Conservation (phyloP, 2,888 invertebrate genomes). For the Labia minor region DNA sequence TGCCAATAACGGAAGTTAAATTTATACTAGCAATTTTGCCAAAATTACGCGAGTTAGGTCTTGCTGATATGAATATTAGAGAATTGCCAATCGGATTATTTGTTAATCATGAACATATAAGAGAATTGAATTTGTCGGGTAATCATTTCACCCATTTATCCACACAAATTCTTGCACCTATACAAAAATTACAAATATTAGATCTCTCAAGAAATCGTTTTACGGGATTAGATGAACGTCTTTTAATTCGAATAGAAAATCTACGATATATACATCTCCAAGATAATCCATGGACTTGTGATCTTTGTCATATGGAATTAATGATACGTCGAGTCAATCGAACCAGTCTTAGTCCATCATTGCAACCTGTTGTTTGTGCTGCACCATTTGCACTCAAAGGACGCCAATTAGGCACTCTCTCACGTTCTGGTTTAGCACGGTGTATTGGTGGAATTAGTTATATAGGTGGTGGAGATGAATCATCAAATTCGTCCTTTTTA, state of each 20-base stretch:
- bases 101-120: slow-evolving; percentile 47
- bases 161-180: slow-evolving; percentile 44
- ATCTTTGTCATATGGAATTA: slow-evolving; percentile 49
- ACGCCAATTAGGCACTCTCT: slow-evolving; percentile 34
- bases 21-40: slow-evolving; percentile 43
- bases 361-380: slow-evolving; percentile 47
- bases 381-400: slow-evolving; percentile 47
- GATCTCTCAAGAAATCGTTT: slow-evolving; percentile 66
- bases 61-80: slow-evolving; percentile 48
- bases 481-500: slow-evolving; percentile 29
- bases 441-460: slow-evolving; percentile 41
- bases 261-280: slow-evolving; percentile 44
- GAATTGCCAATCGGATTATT: slow-evolving; percentile 48
- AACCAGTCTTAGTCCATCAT: slow-evolving; percentile 40
- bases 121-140: slow-evolving; percentile 59
- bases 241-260: slow-evolving; percentile 47
- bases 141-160: slow-evolving; percentile 54
- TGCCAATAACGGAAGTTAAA: slow-evolving; percentile 45
- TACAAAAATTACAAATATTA: slow-evolving; percentile 47
- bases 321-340: slow-evolving; percentile 47
- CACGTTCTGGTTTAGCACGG: slow-evolving; percentile 36
- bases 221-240: slow-evolving; percentile 48
- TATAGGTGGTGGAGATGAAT: slow-evolving; percentile 31
- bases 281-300: slow-evolving; percentile 59
- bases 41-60: slow-evolving; percentile 45